Evolutionary conservation across 1,140 invertebrate species (phyloP).

Genomic region (Lasaia peninsularis): DNA sequence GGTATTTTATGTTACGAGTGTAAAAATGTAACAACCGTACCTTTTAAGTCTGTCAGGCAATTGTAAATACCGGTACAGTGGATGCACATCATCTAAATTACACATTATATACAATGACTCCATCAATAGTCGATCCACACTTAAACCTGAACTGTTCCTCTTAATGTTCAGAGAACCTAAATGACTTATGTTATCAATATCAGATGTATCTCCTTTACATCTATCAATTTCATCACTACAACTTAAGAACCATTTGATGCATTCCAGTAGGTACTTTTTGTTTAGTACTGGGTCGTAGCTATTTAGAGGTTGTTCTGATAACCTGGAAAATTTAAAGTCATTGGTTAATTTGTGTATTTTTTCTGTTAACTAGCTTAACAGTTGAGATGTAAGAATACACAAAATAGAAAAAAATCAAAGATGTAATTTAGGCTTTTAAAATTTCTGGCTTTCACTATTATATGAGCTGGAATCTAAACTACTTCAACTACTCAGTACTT

Average conservation of each 20-base stretch:
- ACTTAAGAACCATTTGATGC: slow-evolving; percentile 77
- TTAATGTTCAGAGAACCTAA: slow-evolving; percentile 30
- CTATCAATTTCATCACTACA: slow-evolving; percentile 72
- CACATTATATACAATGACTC: slow-evolving; percentile 80
- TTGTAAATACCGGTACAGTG: slow-evolving; percentile 71
- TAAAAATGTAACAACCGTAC: slow-evolving; percentile 27
- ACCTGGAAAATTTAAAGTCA: too few relatives aligned
- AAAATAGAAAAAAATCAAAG: too few relatives aligned
- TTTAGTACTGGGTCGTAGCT: slow-evolving; percentile 80
- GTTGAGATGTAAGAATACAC: too few relatives aligned
- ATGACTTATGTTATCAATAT: slow-evolving; percentile 18
- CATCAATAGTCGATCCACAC: slow-evolving; percentile 46
- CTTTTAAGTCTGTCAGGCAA: slow-evolving; percentile 44
- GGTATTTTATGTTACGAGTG: not conserved
- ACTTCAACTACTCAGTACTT: too few relatives aligned
- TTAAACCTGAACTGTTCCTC: slow-evolving; percentile 23
- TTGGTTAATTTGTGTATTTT: too few relatives aligned
- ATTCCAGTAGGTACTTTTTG: slow-evolving; percentile 79
- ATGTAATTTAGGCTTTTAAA: too few relatives aligned
- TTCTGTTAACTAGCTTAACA: too few relatives aligned
- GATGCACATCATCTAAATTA: slow-evolving; percentile 77
- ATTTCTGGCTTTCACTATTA: too few relatives aligned
- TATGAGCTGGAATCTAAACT: too few relatives aligned
- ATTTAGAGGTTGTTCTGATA: slow-evolving; percentile 65
- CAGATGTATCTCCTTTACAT: slow-evolving; percentile 21